Conservation (phyloP, 1,140 invertebrate genomes). For the Oedothorax gibbosus region DNA sequence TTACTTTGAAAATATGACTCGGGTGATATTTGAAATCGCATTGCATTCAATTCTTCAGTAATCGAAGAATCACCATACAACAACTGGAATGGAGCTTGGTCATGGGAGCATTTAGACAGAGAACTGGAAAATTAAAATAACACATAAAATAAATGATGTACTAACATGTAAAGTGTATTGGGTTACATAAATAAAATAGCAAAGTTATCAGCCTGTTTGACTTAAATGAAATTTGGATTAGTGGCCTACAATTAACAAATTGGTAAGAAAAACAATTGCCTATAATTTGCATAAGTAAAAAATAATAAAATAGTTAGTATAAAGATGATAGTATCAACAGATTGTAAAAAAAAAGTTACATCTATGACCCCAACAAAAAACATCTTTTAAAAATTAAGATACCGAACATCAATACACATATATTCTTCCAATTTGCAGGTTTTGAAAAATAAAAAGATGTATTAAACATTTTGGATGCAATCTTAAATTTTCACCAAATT, state of each 20-base stretch:
- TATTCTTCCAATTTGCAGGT: no score
- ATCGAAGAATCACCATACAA: slow-evolving; percentile 82
- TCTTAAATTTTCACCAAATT: no score
- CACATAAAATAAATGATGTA: slow-evolving; percentile 3
- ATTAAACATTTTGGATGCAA: no score
- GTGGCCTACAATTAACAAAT: background rate
- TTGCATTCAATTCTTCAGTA: slow-evolving; percentile 81
- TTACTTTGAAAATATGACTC: slow-evolving; percentile 94
- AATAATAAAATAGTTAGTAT: background rate
- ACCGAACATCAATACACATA: no score
- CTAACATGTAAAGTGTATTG: background rate
- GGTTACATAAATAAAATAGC: background rate
- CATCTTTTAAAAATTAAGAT: no score
- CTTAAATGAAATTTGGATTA: background rate
- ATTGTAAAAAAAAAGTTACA: background rate
- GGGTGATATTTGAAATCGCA: slow-evolving; percentile 91
- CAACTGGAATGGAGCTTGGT: slow-evolving; percentile 69
- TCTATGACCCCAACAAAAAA: background rate
- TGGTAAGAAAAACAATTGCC: background rate
- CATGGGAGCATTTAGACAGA: slow-evolving; percentile 51
- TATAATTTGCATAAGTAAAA: background rate
- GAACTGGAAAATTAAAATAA: slow-evolving; percentile 5
- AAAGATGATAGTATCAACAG: background rate
- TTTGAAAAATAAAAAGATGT: no score
- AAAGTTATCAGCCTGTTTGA: background rate